Evolutionary conservation across 2,113 vertebrate genomes (phyloP).

Genomic region (Hiodon tergisus): DNA sequence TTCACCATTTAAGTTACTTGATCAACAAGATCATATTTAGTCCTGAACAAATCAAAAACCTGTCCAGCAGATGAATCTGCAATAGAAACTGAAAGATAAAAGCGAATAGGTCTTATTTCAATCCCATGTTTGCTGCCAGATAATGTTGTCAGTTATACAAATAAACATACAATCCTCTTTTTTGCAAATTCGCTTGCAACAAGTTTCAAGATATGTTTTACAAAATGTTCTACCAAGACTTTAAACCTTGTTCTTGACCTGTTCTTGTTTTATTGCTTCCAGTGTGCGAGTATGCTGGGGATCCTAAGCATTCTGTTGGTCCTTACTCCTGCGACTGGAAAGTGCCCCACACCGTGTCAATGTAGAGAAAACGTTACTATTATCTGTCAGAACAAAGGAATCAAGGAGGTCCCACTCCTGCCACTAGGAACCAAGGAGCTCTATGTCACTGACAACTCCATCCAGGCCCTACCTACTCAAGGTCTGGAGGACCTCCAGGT

Average conservation of each 20-base stretch:
- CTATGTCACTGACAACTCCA: slow-evolving; percentile 44
- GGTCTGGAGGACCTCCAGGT: slow-evolving; percentile 45
- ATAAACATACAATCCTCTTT: too few species aligned
- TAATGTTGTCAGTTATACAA: too few species aligned
- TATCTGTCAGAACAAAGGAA: slow-evolving; percentile 32
- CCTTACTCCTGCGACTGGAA: slow-evolving; percentile 12
- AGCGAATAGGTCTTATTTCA: too few species aligned
- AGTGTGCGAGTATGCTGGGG: slow-evolving; percentile 29
- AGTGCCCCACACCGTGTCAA: slow-evolving; percentile 39
- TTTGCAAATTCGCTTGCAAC: too few species aligned
- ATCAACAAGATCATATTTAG: too few species aligned
- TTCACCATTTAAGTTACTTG: too few species aligned
- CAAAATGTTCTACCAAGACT: too few species aligned
- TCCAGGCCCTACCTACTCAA: slow-evolving; percentile 38
- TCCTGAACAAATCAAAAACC: too few species aligned
- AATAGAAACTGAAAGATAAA: too few species aligned
- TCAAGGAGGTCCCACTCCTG: slow-evolving; percentile 41
- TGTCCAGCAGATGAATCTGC: too few species aligned
- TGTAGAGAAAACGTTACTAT: slow-evolving; percentile 34
- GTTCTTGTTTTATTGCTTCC: slow-evolving; percentile 7
- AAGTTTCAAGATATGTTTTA: too few species aligned
- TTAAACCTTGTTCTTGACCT: not conserved
- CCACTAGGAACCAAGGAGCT: slow-evolving; percentile 34
- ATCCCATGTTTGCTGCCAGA: too few species aligned
- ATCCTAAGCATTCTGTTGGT: slow-evolving; percentile 27